These are phyloP conservation scores for Dynastes maya DNA, from an alignment of 2,888 invertebrate genomes.

Conservation along the genomic window DNA sequence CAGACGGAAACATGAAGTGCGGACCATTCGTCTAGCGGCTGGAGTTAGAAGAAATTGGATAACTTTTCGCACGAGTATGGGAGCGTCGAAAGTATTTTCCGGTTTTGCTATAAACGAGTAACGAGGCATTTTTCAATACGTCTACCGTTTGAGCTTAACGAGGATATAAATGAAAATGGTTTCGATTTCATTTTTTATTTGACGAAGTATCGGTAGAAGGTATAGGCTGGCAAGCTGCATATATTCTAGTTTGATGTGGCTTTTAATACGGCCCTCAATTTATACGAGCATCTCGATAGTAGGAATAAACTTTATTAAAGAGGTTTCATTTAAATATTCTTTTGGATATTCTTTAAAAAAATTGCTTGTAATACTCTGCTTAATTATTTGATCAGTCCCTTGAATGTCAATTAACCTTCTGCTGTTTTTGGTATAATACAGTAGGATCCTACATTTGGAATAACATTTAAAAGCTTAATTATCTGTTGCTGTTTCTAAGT, in stretches of 20 bases:
- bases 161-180: constrained; percentile 3
- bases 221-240: not conserved
- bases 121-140: constrained; percentile 7
- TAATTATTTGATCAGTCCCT: no score
- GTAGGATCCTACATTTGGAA: no score
- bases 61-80: constrained; percentile 8
- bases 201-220: not conserved
- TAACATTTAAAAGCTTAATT: no score
- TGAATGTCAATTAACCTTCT: no score
- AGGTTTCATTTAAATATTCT: no score
- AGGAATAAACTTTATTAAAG: no score
- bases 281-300: no score
- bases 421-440: no score
- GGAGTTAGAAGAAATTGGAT: constrained; percentile 29
- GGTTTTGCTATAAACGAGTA: constrained; percentile 5
- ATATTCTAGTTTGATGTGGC: not conserved
- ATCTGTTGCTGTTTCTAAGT: no score
- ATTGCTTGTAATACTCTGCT: no score
- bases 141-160: not conserved
- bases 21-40: not conserved
- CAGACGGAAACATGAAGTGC: constrained; percentile 34
- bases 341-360: no score
- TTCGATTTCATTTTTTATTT: not conserved
- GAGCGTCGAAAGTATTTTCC: constrained; percentile 24
- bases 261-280: no score